Base-by-base conservation (phyloP, 2,113 vertebrate species). In the Clupea harengus region DNA sequence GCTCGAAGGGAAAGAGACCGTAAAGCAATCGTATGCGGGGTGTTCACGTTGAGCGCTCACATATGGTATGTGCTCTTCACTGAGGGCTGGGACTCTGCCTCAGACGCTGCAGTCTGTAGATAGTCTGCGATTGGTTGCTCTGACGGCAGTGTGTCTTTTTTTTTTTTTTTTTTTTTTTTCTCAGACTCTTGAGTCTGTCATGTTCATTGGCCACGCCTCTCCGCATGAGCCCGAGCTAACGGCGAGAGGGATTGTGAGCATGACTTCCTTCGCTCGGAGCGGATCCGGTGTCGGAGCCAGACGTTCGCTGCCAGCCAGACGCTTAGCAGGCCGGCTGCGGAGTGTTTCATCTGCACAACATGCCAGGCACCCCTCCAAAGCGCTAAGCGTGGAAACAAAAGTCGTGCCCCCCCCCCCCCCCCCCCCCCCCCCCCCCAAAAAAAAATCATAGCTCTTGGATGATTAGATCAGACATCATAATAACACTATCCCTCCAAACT, bases 61-160 rank as follows among this genome's bases (percentile, higher is more conserved):
- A n/a, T 87, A 57, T 45, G 28, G 72, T 82, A 81, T 85, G 85
- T 84, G 90, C 45, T 84, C 85, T 75, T 88, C 85, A 86, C 83
- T 85, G 20, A 15, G 84, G 39, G 50, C 84, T 90, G 28, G 11
- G 44, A 22, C 85, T 82, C 86, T 86, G 85, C 83, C 67, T 86
- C 17, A 87, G 89, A 91, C 90, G 85, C 87, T 84, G 64, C 88
- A 88, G 85, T 86, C 87, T 81, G 84, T 72, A n/a, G 64, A 72
- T 8, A n/a, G 25, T 28, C 9, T 32, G 64, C 10, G 25, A 72
- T 32, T 72, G n/a, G 64, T 32, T 13, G 8, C 64, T 72, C 25
- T 72, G 13, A 18, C 17, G 17, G 52, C 13, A 18, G 39, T 39
- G 39, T 39, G 52, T 18, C 52, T 18, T 15, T 18, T 67, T n/a